Percentiles rank a stretch among this genome's conserved stretches.
phyloP scores from a whole-genome alignment of 2,113 vertebrate genomes.

The Axis porcinus region DNA sequence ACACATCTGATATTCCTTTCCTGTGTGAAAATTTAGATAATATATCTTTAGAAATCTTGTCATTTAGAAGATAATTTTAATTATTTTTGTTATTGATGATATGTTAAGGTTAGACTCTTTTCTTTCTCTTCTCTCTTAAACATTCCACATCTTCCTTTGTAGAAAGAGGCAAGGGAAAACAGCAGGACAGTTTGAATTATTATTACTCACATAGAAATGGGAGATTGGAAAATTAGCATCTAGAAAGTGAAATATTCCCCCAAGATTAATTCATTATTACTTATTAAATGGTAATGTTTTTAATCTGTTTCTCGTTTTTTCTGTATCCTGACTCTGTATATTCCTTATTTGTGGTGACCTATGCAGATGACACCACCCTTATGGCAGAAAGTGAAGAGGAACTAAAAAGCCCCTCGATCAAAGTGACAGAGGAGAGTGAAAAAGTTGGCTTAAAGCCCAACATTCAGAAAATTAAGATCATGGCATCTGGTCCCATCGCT shows the following conservation, averaged over 20 bases:
- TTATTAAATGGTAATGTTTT: neutral
- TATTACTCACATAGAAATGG: neutral
- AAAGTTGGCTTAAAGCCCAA: too few species aligned
- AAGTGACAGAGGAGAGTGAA: too few species aligned
- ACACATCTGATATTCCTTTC: neutral
- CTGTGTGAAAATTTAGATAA: neutral
- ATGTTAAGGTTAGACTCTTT: neutral
- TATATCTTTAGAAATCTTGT: neutral
- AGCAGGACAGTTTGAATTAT: neutral
- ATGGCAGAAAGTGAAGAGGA: too few species aligned
- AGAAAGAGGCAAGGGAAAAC: neutral
- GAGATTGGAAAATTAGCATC: neutral
- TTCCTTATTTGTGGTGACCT: neutral
- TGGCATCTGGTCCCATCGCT: too few species aligned
- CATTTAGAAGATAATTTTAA: slow-evolving; percentile 1
- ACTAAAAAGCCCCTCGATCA: too few species aligned
- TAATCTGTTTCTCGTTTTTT: neutral
- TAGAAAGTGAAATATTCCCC: neutral
- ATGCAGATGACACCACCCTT: too few species aligned
- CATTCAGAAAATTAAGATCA: too few species aligned
- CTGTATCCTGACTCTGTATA: neutral
- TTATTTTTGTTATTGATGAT: slow-evolving; percentile 36
- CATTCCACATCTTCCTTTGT: neutral
- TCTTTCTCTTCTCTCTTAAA: neutral
- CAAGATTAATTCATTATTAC: neutral